Percentiles rank a stretch among this genome's conserved stretches.
Evolutionary conservation across 2,888 invertebrate species (phyloP).

Genomic region (Diloba caeruleocephala): DNA sequence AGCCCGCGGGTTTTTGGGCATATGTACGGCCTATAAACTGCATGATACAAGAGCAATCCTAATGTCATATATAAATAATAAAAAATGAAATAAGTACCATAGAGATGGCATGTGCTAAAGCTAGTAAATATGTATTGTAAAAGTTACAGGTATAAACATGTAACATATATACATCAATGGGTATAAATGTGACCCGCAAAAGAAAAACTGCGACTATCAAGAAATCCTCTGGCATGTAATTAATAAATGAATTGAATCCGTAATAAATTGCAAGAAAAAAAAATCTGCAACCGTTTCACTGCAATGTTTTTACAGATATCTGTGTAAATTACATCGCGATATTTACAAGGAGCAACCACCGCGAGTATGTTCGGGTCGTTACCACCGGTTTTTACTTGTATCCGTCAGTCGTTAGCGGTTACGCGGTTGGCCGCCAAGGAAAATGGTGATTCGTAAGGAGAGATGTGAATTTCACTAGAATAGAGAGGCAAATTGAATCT

Average conservation of each 20-base stretch:
- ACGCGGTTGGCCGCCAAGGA: constrained; percentile 61
- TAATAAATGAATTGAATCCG: constrained; percentile 17
- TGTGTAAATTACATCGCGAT: constrained; percentile 29
- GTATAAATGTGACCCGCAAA: no score
- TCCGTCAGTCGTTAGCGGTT: constrained; percentile 68
- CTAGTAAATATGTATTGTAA: no score
- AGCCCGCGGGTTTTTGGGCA: no score
- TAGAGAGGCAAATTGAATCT: constrained; percentile 74
- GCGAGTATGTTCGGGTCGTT: constrained; percentile 55
- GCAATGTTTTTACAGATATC: constrained; percentile 22
- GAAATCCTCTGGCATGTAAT: no score
- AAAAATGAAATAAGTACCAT: no score
- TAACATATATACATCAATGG: no score
- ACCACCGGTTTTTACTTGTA: constrained; percentile 59
- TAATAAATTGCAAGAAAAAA: constrained; percentile 15
- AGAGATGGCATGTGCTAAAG: no score
- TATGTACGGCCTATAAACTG: no score
- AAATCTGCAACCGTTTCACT: constrained; percentile 13
- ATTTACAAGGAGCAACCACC: constrained; percentile 50
- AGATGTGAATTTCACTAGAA: constrained; percentile 68
- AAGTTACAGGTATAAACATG: no score
- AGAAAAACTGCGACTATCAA: no score
- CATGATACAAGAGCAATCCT: no score
- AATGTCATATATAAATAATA: no score
- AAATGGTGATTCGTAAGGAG: constrained; percentile 55